Conservation (phyloP, 2,888 invertebrate species). For the Ichneumoninae sp. region DNA sequence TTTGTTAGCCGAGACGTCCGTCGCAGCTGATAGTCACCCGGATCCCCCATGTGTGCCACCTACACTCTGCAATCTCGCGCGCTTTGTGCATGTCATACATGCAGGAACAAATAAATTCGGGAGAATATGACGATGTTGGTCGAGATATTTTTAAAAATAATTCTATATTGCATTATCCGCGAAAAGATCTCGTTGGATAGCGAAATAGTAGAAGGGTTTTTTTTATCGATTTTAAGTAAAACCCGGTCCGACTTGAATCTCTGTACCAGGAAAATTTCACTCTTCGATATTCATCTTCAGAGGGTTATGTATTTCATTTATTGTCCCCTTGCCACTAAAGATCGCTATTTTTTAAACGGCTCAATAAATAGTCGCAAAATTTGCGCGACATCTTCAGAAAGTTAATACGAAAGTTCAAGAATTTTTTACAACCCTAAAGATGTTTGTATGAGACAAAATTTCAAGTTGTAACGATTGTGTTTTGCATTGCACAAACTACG, state of each 20-base stretch:
- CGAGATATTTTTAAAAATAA: background rate
- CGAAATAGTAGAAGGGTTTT: background rate
- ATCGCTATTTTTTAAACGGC: background rate
- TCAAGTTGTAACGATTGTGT: too few relatives aligned
- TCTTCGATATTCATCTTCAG: background rate
- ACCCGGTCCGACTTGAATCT: background rate
- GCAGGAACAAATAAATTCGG: conserved; percentile 16
- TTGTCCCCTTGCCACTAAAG: background rate
- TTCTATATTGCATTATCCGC: background rate
- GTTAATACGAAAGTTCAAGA: background rate
- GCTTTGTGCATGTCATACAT: conserved; percentile 25
- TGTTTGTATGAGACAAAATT: too few relatives aligned
- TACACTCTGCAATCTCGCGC: background rate
- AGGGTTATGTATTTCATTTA: background rate
- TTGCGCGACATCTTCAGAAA: background rate
- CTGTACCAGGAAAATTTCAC: background rate
- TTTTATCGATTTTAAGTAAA: background rate
- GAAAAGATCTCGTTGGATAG: background rate
- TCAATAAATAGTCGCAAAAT: background rate
- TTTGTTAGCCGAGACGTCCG: conserved; percentile 83
- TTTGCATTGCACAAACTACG: too few relatives aligned
- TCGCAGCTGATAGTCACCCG: conserved; percentile 80
- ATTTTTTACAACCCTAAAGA: background rate
- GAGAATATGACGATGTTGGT: background rate
- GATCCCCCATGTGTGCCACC: conserved; percentile 3